Evolutionary conservation across 2,888 invertebrate species (phyloP), one percentile per base, ranked within the genome.

Genomic region (Myathropa florea): DNA sequence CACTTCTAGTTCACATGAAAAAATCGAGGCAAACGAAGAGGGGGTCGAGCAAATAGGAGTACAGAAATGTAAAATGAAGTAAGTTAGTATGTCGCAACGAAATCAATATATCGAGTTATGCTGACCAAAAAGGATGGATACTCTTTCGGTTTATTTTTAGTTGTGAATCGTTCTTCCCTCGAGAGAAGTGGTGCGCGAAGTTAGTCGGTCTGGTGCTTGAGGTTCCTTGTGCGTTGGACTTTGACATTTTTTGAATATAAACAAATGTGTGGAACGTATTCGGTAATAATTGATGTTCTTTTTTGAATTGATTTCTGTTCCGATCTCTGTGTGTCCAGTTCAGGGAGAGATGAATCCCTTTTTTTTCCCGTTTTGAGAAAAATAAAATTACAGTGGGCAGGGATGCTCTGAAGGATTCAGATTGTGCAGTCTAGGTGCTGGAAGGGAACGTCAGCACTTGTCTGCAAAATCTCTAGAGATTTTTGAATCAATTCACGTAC

Each of bases 71-170:
- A 33, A 76, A 81, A 72, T 36, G 18, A 30, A 72, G 76, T 80
- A 30, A 72, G 76, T 80, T 30, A 85, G 72, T 85, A 53, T 85
- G 85, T 78, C 81, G 68, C 85, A 77, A 85, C 28, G 60, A 65
- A 85, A 85, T 85, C 85, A 81, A 85, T 85, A 85, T 82, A 82
- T 85, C 57, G 85, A 82, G 55, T 73, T 78, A 30, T 85, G 68
- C 23, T 85, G 81, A 85, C 81, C 85, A 82, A 39, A 75, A 26
- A 60, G 85, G 72, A 82, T 60, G 85, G 72, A 82, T 60, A 78
- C 59, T 64, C 36, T 73, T 55, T 30, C 3, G 24, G 30, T 70
- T 78, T 72, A 39, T 24, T 63, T 70, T 80, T 55, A 81, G 82
- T 86, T 61, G 64, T 21, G 61, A 61, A 55, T 4, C 53, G 36